Evolutionary conservation across 2,888 invertebrate genomes (phyloP), one percentile per base, ranked within the genome.

Genomic region (Eumerus sabulonum): DNA sequence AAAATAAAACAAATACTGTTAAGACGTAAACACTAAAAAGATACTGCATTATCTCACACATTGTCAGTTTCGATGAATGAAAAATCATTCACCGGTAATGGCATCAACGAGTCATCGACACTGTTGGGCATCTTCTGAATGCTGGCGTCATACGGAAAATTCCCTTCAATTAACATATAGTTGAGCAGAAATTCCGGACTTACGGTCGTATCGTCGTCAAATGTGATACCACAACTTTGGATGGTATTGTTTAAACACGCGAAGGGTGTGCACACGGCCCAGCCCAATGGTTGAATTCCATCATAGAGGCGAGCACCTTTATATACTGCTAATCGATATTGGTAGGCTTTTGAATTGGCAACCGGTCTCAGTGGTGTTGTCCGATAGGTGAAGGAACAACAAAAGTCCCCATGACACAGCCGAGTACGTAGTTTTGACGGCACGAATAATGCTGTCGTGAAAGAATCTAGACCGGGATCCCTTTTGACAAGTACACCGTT

Each of bases 231-330:
- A 60, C 88, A 88, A 1, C 85, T 83, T n/a, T 53, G 59, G 5
- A 87, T 72, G 1, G 83, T 54, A 3, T 51, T 36, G 0, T 86
- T 85, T 1, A 74, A 82, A 83, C 91, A 91, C 36, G 90, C 87
- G 12, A 91, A 85, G 1, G 91, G 50, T 1, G 86, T 90, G 81
- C 91, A 91, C 45, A 88, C 85, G 50, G 90, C 88, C 1, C 90
- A 77, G 36, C 89, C 90, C 57, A 89, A 89, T 51, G 88, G 86
- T 47, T 88, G 87, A 7, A 87, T 85, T 0, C 84, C 85, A n/a
- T 84, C 81, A 76, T 88, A 90, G 11, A 87, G 85, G 27, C 91
- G 86, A 44, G 88, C 84, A 1, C 90, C 91, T 63, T 89, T 87
- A 77, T 86, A 90, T 9, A 86, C 89, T 0, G 87, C 90, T 63